Evolutionary conservation across 2,113 vertebrate species (phyloP), one percentile per base, ranked within the genome.

Genomic region (Phylloscopus trochilus): DNA sequence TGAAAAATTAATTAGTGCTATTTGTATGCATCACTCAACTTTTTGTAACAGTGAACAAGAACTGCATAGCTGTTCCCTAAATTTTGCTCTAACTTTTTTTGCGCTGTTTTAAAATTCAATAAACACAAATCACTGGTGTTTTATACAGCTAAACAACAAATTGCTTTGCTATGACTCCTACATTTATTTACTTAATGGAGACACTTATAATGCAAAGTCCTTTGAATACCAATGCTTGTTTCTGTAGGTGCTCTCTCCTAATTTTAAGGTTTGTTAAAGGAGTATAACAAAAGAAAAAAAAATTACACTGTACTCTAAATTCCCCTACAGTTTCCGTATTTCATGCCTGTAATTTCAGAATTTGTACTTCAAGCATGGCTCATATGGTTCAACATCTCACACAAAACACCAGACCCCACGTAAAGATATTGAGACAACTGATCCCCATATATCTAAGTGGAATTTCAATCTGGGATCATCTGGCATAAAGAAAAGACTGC

Each of bases 1-100:
- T 92, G 96, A 94, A 95, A 96, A 96, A 95, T 95, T 97, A 93
- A 97, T 96, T 91, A 92, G 91, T 88, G 69, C 93, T 91, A 93
- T 97, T 94, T 90, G 97, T 93, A 95, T 95, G 97, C 96, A 49
- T 73, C 56, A 41, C 35, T 91, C 94, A 69, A 87, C 33, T 52
- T 95, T 95, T 92, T 53, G 47, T 96, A 85, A 91, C 94, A 21
- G 79, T 30, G 68, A 87, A 74, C 53, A 88, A 95, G 89, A 63
- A 52, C 31, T 3, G 39, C 64, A 62, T 19, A 74, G 37, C 3
- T 8, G 9, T 78, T 83, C 55, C 92, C 77, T 89, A 90, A 93
- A 78, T 84, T 69, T 91, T 12, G 8, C 74, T 91, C 77, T 67
- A 89, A 88, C 94, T 88, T 95, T 81, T 81, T 89, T 73, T 43